Evolutionary conservation across 2,113 vertebrate species (phyloP), one percentile per base, ranked within the genome.

Genomic region (Tor tambroides): DNA sequence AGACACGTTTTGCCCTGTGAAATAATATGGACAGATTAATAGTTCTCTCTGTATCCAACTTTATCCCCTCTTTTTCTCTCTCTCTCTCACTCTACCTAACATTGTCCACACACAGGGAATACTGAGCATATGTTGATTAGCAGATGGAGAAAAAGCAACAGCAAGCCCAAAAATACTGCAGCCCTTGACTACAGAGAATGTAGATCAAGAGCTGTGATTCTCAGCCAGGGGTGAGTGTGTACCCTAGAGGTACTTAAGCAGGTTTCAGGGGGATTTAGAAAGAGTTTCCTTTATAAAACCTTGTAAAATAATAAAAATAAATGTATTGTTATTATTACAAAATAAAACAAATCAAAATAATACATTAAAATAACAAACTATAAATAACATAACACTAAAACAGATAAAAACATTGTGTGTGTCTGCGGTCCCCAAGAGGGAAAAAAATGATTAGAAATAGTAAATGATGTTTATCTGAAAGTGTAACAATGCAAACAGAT

Each of bases 11-110:
- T 90, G 84, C 88, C 89, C 90, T 81, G 67, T 89, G 90, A 92
- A 94, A 92, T 93, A 92, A 92, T 91, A 87, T 83, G 79, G 88
- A 59, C 87, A 93, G 85, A 87, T 85, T 43, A 84, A 89, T 90
- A 81, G 76, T 88, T 90, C 89, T 88, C 91, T 86, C 91, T 88
- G 89, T 85, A 79, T 75, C 89, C 85, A 38, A 69, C 41, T 77
- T 85, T 83, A 76, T 80, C 89, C 91, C 90, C 94, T 89, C 92
- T 93, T n/a, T n/a, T n/a, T n/a, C 89, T 8, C 89, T 92, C 7
- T 71, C 8, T 91, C 92, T 92, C 91, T 92, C 93, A 92, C 89
- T 89, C 91, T 91, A 89, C 61, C 90, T 94, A 92, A 93, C 88
- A 92, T 90, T 41, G 71, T 65, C 79, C 92, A 51, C 92, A 93